phyloP scores from a whole-genome alignment of 2,797 vertebrate genomes.

The Etheostoma perlongum region DNA sequence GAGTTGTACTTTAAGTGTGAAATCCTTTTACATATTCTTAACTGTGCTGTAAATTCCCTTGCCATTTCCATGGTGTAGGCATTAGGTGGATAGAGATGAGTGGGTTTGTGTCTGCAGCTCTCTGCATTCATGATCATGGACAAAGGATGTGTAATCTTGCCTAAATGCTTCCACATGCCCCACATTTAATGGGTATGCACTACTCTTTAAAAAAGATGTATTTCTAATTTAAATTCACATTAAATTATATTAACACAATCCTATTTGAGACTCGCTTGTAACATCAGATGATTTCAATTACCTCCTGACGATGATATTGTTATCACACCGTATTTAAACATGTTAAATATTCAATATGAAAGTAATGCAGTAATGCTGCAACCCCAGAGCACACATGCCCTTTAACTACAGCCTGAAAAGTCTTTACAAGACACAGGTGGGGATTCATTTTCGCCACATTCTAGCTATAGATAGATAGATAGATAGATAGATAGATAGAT shows the following conservation, averaged over 20 bases:
- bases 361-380: conserved; percentile 13
- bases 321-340: neutral
- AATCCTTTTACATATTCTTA: conserved; percentile 46
- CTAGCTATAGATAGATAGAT: conserved; percentile 6
- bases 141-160: conserved; percentile 46
- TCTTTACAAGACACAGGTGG: conserved; percentile 78
- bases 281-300: conserved; percentile 1
- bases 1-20: conserved; percentile 24
- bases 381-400: conserved; percentile 21
- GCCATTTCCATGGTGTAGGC: conserved; percentile 29
- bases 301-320: neutral
- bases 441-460: conserved; percentile 68
- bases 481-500: too few species aligned
- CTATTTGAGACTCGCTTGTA: neutral
- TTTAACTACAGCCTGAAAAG: conserved; percentile 68
- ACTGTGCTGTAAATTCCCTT: conserved; percentile 48
- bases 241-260: neutral
- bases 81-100: conserved; percentile 45
- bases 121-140: conserved; percentile 38
- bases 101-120: conserved; percentile 48
- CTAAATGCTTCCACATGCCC: conserved; percentile 40
- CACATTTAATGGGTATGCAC: conserved; percentile 21
- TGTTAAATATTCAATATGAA: neutral
- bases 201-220: neutral
- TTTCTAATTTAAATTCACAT: conserved; percentile 24